Evolutionary conservation across 2,888 invertebrate genomes (phyloP), one percentile per base, ranked within the genome.

Genomic region (Saturnia pavonia): DNA sequence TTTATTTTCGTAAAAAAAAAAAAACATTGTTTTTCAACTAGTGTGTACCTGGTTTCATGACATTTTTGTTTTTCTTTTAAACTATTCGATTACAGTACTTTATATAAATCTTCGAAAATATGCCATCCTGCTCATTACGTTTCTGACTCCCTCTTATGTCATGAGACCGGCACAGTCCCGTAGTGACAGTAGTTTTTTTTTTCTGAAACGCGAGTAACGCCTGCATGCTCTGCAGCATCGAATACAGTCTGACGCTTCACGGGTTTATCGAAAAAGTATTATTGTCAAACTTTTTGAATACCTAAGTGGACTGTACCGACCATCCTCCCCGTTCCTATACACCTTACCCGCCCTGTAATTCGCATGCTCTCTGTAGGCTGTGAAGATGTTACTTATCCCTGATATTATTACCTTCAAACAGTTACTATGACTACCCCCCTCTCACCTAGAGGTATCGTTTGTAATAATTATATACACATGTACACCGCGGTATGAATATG

Each of bases 341-440:
- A 22, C 48, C 48, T 19, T 51, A 22, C 7, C 14, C 27, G 82
- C 84, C 85, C 83, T 82, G 6, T 65, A 40, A 88, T 90, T 91
- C 88, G 94, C 94, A 93, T 93, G 93, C 90, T 89, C 85, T 88
- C 83, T 85, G 85, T 91, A 93, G 92, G 89, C 92, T 92, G 92
- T 91, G 90, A 92, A 88, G 80, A 90, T 89, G 89, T 90, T 90
- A 92, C 92, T 93, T 91, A 91, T 91, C 91, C 92, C 92, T 91
- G 91, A 85, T 86, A 84, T 77, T 45, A n/a, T 77, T 82, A 80
- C 80, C 86, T 82, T 89, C 93, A 92, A 94, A 92, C 94, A 92
- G 94, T 92, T 85, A 89, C 85, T 93, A 91, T 93, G 94, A 92
- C 91, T 92, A 88, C 80, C 83, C 57, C 57, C 8, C 8, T 54